phyloP scores from a whole-genome alignment of 2,797 vertebrate genomes.

The Allobates femoralis region DNA sequence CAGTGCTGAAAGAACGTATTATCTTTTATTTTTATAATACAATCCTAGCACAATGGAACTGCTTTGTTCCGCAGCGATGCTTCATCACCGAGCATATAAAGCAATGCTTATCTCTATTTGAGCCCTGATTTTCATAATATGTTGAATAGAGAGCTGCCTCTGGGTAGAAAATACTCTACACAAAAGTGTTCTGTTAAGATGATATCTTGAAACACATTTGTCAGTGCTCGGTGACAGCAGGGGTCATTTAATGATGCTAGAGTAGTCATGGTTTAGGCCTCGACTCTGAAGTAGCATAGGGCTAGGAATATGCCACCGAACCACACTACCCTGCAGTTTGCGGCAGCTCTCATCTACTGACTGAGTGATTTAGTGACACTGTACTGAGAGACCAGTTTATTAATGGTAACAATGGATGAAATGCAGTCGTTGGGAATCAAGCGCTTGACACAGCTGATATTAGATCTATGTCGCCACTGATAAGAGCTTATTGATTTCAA shows the following conservation, averaged over 20 bases:
- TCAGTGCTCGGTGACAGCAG: conserved; percentile 65
- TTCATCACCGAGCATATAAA: conserved; percentile 62
- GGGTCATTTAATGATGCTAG: conserved; percentile 62
- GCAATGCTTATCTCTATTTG: conserved; percentile 66
- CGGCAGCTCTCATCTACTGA: conserved; percentile 9
- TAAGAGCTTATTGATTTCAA: conserved; percentile 40
- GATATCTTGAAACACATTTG: conserved; percentile 69
- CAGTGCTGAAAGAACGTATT: conserved; percentile 59
- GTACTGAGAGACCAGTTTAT: conserved; percentile 40
- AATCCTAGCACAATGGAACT: conserved; percentile 63
- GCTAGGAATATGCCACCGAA: conserved; percentile 22
- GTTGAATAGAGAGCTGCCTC: conserved; percentile 61
- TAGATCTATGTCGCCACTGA: conserved; percentile 1
- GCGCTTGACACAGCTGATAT: not conserved
- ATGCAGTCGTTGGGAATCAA: not conserved
- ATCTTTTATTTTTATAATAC: conserved; percentile 66
- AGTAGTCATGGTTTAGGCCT: conserved; percentile 43
- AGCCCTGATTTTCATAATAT: conserved; percentile 65
- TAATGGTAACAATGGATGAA: conserved; percentile 34
- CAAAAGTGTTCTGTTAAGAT: conserved; percentile 64
- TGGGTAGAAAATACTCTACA: conserved; percentile 65
- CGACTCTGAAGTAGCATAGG: conserved; percentile 48
- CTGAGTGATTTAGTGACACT: conserved; percentile 42
- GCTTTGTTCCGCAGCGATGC: conserved; percentile 56
- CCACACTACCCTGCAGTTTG: conserved; percentile 34